Evolutionary conservation across 2,113 vertebrate genomes (phyloP).

Genomic region (Sciurus niger): DNA sequence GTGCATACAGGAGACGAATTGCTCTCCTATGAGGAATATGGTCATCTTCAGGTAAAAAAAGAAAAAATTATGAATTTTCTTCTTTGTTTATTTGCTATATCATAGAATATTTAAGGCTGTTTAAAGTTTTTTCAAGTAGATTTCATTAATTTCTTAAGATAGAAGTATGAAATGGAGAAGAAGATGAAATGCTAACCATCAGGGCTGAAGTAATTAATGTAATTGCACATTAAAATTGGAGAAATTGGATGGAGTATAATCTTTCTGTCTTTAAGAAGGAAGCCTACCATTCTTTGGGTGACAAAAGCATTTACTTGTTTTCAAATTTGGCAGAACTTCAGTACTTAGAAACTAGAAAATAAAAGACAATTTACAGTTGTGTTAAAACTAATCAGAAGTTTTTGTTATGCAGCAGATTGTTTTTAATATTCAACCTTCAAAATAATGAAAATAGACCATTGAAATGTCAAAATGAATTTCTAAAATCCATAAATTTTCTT

Average conservation of each 20-base stretch:
- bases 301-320: not conserved
- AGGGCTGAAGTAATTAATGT: not conserved
- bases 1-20: constrained; percentile 96
- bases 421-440: not conserved
- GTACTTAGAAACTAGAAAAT: not conserved
- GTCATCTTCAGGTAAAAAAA: constrained; percentile 96
- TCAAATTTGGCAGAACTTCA: constrained; percentile 14
- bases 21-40: constrained; percentile 90
- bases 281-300: not conserved
- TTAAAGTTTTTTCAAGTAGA: not conserved
- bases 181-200: not conserved
- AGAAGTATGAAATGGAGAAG: not conserved
- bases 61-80: not conserved
- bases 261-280: not conserved
- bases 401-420: not conserved
- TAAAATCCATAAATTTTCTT: not conserved
- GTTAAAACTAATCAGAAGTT: not conserved
- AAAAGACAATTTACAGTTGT: not conserved
- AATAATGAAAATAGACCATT: not conserved
- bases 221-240: not conserved
- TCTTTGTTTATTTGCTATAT: rapidly evolving
- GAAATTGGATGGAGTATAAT: not conserved
- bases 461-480: not conserved
- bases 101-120: not conserved
- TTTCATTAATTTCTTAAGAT: constrained; percentile 5